These are phyloP conservation scores for Busseola fusca DNA, from an alignment of 2,888 invertebrate species.

Conservation along the genomic window DNA sequence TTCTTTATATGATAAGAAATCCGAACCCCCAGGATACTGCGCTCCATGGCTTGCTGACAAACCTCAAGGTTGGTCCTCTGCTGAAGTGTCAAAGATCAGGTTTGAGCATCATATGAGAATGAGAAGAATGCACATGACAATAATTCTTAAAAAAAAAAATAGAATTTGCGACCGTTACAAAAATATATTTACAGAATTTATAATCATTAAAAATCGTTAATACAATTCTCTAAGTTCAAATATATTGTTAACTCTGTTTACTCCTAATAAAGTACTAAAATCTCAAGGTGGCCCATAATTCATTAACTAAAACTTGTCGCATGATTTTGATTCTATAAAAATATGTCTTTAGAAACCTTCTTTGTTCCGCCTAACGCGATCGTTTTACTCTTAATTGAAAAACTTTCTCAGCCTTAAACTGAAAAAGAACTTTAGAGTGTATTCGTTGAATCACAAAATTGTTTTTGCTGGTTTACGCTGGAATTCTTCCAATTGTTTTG, in stretches of 20 bases:
- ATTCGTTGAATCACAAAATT: conserved; percentile 75
- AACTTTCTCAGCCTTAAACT: conserved; percentile 73
- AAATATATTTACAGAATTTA: too few relatives aligned
- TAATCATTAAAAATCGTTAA: not conserved
- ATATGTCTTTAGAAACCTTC: conserved; percentile 19
- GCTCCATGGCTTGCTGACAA: too few relatives aligned
- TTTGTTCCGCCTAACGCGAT: conserved; percentile 60
- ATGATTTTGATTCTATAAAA: not conserved
- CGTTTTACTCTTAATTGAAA: conserved; percentile 78
- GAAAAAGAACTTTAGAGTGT: conserved; percentile 70
- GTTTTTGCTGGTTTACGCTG: conserved; percentile 75
- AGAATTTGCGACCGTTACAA: too few relatives aligned
- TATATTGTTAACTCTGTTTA: too few relatives aligned
- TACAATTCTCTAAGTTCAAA: not conserved
- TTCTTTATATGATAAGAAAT: too few relatives aligned
- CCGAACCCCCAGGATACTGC: too few relatives aligned
- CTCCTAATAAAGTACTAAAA: too few relatives aligned
- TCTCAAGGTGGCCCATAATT: not conserved
- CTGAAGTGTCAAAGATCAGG: too few relatives aligned
- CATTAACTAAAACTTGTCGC: not conserved
- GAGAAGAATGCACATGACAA: too few relatives aligned
- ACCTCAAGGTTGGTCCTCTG: too few relatives aligned
- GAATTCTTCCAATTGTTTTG: conserved; percentile 66
- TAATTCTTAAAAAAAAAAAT: too few relatives aligned
- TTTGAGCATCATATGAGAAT: too few relatives aligned